Percentiles rank a stretch among this genome's conserved stretches.
Evolutionary conservation across 2,797 vertebrate genomes (phyloP).

Genomic region (Acanthornis magna): DNA sequence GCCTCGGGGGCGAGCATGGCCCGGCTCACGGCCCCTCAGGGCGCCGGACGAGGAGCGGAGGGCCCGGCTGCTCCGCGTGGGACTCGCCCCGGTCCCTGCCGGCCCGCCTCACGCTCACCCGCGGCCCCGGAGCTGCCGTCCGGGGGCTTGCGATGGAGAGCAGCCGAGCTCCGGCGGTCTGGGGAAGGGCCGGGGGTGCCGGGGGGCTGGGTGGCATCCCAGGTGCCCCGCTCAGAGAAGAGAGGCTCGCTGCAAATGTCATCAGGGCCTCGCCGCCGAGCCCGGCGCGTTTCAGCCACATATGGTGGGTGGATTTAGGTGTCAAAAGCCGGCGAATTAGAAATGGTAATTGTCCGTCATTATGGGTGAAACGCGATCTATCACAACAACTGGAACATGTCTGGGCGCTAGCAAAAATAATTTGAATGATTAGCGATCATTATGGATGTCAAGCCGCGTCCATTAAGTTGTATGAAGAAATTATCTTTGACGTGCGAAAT

Average conservation of each 20-base stretch:
- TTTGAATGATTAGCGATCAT: constrained; percentile 86
- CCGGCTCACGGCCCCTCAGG: neutral
- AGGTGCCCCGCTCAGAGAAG: neutral
- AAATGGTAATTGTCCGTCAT: constrained; percentile 87
- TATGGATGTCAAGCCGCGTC: constrained; percentile 81
- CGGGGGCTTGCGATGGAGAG: neutral
- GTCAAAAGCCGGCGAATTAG: constrained; percentile 82
- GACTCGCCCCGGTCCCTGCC: too few relatives aligned
- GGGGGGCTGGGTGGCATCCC: neutral
- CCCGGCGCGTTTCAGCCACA: constrained; percentile 69
- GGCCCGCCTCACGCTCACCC: neutral
- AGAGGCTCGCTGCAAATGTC: neutral
- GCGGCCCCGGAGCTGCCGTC: neutral
- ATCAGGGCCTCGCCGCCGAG: neutral
- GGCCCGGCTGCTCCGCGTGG: neutral
- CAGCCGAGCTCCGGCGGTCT: neutral
- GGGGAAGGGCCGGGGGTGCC: neutral
- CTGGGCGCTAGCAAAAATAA: constrained; percentile 81
- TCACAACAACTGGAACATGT: constrained; percentile 87
- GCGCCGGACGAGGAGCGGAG: too few relatives aligned
- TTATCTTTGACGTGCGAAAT: constrained; percentile 81
- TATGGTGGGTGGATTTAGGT: constrained; percentile 81
- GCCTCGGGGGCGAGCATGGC: neutral
- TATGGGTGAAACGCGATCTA: constrained; percentile 86
- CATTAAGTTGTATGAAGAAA: constrained; percentile 83